Conservation (phyloP, 2,888 invertebrate species). For the Parascotia fuliginaria region DNA sequence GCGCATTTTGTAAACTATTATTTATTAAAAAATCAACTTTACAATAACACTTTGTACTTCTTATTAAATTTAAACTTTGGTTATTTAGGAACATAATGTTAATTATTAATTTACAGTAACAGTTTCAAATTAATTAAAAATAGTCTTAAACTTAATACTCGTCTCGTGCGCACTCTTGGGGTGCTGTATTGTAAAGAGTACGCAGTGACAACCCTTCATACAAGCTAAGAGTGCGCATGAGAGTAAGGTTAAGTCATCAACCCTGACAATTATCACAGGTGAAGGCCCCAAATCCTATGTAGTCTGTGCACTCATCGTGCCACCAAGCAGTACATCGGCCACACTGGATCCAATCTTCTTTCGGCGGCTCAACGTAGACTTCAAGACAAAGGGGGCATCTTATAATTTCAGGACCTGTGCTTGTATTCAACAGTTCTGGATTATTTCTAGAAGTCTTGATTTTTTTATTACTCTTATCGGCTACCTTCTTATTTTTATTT, state of each 20-base stretch:
- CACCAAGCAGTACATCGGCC: slow-evolving; percentile 3
- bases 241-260: background rate
- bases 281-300: slow-evolving; percentile 2
- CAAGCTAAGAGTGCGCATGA: slow-evolving; percentile 3
- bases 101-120: background rate
- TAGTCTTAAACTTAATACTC: slow-evolving; percentile 7
- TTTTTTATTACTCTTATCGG: background rate
- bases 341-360: slow-evolving; percentile 3
- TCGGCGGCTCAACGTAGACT: background rate
- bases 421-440: slow-evolving; percentile 1
- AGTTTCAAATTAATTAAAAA: background rate
- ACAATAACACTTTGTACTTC: slow-evolving; percentile 6
- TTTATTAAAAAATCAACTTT: slow-evolving; percentile 6
- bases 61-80: background rate
- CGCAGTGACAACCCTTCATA: background rate
- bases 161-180: slow-evolving; percentile 1
- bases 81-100: background rate
- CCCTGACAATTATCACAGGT: background rate
- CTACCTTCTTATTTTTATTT: slow-evolving; percentile 1
- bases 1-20: background rate
- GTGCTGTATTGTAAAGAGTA: background rate
- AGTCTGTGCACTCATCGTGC: slow-evolving; percentile 1
- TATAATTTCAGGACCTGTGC: background rate
- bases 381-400: slow-evolving; percentile 1
- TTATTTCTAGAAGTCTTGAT: background rate